Conservation (phyloP, 2,888 invertebrate genomes). For the Chloroclystis v-ata region DNA sequence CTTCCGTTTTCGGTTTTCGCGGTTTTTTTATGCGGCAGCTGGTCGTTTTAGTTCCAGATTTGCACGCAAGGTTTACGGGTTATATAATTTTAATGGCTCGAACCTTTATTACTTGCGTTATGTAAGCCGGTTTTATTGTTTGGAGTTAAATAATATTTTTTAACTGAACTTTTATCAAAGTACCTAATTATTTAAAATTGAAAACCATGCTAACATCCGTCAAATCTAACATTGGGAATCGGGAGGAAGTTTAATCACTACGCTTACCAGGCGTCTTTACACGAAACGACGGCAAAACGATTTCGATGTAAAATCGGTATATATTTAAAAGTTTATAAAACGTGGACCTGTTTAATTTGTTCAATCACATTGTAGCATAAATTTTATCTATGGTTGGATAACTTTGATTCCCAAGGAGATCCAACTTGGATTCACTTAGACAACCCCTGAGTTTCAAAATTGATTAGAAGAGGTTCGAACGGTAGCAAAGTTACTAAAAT, state of each 20-base stretch:
- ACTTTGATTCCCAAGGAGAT: background rate
- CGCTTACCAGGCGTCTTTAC: too few relatives aligned
- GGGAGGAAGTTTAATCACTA: too few relatives aligned
- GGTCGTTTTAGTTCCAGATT: slow-evolving; percentile 22
- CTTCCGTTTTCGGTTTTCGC: slow-evolving; percentile 22
- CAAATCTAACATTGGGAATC: too few relatives aligned
- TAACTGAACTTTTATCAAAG: too few relatives aligned
- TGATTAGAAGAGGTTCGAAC: background rate
- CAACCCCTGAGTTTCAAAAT: background rate
- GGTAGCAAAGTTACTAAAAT: background rate
- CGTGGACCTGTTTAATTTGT: too few relatives aligned
- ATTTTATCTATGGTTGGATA: background rate
- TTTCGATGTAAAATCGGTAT: too few relatives aligned
- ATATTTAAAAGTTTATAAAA: too few relatives aligned
- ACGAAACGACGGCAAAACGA: too few relatives aligned
- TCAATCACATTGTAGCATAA: too few relatives aligned
- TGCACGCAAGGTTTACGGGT: slow-evolving; percentile 16
- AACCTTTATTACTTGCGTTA: slow-evolving; percentile 2
- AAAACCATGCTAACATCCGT: too few relatives aligned
- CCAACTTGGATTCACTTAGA: background rate
- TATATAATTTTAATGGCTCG: slow-evolving; percentile 18
- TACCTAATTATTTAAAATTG: too few relatives aligned
- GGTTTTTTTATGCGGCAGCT: slow-evolving; percentile 30
- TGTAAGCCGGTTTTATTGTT: slow-evolving; percentile 3
- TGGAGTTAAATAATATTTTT: background rate